A percentile compares a stretch with the other conserved stretches of the same genome.
Evolutionary conservation across 2,888 invertebrate species (phyloP).

Genomic region (Peribatodes rhomboidaria): DNA sequence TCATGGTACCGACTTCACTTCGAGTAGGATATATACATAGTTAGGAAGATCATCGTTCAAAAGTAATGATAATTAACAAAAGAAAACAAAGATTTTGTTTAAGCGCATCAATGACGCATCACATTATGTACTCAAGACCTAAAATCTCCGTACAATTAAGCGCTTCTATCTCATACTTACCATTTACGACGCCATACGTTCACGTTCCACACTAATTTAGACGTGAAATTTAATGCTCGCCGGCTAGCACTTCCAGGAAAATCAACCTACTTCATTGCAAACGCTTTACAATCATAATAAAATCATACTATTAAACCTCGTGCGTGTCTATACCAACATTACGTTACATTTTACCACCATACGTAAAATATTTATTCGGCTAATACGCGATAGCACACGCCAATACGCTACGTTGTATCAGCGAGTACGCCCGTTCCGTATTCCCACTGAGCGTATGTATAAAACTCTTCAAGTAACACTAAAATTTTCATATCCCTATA

Average conservation of each 20-base stretch:
- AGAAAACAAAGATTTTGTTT: no score
- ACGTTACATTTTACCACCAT: slow-evolving; percentile 50
- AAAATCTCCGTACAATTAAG: no score
- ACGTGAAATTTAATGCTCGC: background rate
- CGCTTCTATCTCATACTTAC: no score
- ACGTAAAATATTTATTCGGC: slow-evolving; percentile 60
- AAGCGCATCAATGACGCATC: no score
- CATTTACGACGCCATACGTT: no score
- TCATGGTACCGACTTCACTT: no score
- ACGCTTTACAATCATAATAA: slow-evolving; percentile 23
- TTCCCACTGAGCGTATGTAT: slow-evolving; percentile 35
- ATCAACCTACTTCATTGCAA: background rate
- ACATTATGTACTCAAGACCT: no score
- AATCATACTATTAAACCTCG: slow-evolving; percentile 19
- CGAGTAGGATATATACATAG: no score
- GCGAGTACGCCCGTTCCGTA: slow-evolving; percentile 24
- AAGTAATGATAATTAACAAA: no score
- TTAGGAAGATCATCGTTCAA: no score
- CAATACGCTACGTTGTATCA: slow-evolving; percentile 20
- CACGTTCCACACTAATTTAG: no score
- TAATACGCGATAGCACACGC: slow-evolving; percentile 46
- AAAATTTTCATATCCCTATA: slow-evolving; percentile 67
- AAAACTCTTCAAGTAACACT: slow-evolving; percentile 55
- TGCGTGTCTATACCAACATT: slow-evolving; percentile 36
- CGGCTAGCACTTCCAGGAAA: background rate